Base-by-base conservation (phyloP, 2,888 invertebrate genomes). In the Clepsis dumicolana region DNA sequence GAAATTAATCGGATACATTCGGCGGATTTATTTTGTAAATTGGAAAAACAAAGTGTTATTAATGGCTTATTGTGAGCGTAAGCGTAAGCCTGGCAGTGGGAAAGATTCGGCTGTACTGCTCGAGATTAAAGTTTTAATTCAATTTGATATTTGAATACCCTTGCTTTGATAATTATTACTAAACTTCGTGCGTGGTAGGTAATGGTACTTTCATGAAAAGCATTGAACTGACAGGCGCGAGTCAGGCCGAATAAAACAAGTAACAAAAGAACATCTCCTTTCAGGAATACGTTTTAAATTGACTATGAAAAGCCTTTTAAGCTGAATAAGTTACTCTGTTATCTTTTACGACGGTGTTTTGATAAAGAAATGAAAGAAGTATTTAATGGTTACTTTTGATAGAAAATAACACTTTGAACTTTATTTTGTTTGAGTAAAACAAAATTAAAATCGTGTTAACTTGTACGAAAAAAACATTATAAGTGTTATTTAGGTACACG, bases 221-320 rank as follows among this genome's bases (percentile, higher is more conserved):
- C n/a, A 21, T 21, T 48, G 18, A 48, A 12, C n/a, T 21, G 18
- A 21, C 48, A 48, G 18, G 48, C 48, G 2, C 21, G 48, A 18
- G 48, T 21, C 48, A 53, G n/a, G 10, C 25, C 53, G 7, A 53
- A 27, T 27, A 53, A 53, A 53, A 27, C n/a, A n/a, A n/a, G 27
- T 16, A 53, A 53, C 25, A 27, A 53, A 27, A 53, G 27, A 27
- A 1, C n/a, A 73, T 73, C 76, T 77, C 74, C 84, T 85, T 82
- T 80, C 75, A 73, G 75, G 77, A 18, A 3, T 12, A 21, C 21
- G 21, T 48, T 48, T 18, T 48, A 48, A 48, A 48, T 48, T 48
- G 8, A 48, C 21, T 21, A 21, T 12, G 21, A 48, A 12, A 18
- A 48, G 12, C 48, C 48, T 48, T 48, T 48, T 48, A 48, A 21